Evolutionary conservation across 1,140 invertebrate species (phyloP).

Genomic region (Rhopalosiphum maidis): DNA sequence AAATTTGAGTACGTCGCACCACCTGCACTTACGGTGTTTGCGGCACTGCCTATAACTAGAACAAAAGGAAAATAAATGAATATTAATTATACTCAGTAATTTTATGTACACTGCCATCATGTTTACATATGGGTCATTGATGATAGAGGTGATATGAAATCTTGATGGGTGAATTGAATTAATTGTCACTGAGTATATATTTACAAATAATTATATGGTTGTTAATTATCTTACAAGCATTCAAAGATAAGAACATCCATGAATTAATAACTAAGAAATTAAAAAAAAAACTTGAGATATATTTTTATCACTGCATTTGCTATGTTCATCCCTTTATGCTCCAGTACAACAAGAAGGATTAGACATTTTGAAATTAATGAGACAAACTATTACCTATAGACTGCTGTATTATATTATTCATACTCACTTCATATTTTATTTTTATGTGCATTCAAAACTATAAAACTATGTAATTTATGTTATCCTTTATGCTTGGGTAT

Average conservation of each 20-base stretch:
- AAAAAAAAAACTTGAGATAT: neutral
- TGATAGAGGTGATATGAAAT: conserved; percentile 20
- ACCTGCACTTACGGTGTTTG: neutral
- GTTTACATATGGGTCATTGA: neutral
- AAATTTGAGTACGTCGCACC: neutral
- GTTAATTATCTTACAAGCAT: neutral
- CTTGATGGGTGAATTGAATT: neutral
- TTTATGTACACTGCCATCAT: neutral
- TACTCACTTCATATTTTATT: neutral
- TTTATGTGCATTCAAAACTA: neutral
- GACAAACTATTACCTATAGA: neutral
- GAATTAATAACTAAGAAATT: neutral
- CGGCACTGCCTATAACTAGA: neutral
- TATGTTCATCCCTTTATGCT: neutral
- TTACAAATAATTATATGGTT: neutral
- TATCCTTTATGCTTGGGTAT: neutral
- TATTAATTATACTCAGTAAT: neutral
- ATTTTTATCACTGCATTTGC: neutral
- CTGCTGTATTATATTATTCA: neutral
- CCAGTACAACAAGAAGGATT: neutral
- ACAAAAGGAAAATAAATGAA: conserved; percentile 9
- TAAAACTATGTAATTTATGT: neutral
- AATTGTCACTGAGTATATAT: neutral
- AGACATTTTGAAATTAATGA: neutral
- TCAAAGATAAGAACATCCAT: neutral